Conservation (phyloP, 1,140 invertebrate species). For the Achatina immaculata region DNA sequence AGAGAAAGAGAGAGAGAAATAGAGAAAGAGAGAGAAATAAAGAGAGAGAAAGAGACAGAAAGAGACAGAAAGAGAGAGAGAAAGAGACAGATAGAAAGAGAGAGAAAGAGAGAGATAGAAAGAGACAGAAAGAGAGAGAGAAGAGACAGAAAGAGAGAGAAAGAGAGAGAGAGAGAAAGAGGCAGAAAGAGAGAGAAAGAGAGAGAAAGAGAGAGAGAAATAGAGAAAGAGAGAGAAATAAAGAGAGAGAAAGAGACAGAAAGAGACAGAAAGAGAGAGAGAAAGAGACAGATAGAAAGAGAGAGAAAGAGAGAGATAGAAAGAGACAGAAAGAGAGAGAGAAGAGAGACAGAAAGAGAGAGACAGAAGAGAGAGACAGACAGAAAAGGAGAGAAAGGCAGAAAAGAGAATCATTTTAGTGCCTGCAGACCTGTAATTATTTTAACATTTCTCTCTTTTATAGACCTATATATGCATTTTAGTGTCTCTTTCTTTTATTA, state of each 20-base stretch:
- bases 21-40: too few species aligned
- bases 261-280: conserved; percentile 26
- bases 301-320: conserved; percentile 10
- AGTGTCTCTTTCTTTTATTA: too few species aligned
- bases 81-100: neutral
- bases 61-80: too few species aligned
- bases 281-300: conserved; percentile 11
- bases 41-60: too few species aligned
- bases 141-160: conserved; percentile 6
- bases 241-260: conserved; percentile 22
- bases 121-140: neutral
- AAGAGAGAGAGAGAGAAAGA: conserved; percentile 18
- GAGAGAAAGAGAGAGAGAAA: conserved; percentile 15
- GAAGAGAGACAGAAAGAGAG: conserved; percentile 1
- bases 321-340: conserved; percentile 20
- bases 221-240: conserved; percentile 22
- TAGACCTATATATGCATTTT: too few species aligned
- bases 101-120: neutral
- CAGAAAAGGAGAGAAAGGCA: too few species aligned
- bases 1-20: too few species aligned
- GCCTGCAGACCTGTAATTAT: too few species aligned
- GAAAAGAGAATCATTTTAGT: too few species aligned
- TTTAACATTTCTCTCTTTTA: too few species aligned
- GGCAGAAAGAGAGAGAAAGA: conserved; percentile 20
- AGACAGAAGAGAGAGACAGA: neutral